Conservation (phyloP, 2,888 invertebrate species). For the Bibio marci region DNA sequence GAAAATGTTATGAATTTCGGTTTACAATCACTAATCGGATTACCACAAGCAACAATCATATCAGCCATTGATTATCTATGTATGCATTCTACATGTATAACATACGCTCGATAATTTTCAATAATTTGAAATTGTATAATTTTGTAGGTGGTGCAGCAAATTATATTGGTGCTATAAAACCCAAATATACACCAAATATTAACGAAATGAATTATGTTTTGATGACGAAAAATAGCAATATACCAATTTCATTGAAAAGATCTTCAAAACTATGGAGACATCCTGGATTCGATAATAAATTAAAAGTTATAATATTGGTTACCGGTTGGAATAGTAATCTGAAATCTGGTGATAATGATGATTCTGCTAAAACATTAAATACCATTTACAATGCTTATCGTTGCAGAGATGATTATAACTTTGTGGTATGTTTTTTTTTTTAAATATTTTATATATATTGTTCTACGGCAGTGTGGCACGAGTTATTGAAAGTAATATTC, state of each 20-base stretch:
- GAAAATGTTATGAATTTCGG: conserved; percentile 5
- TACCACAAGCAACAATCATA: conserved; percentile 3
- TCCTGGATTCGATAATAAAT: conserved; percentile 2
- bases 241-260: conserved; percentile 4
- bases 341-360: background rate
- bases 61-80: conserved; percentile 3
- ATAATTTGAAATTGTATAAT: no score
- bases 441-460: no score
- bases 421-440: no score
- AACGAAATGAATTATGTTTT: conserved; percentile 5
- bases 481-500: no score
- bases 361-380: no score
- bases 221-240: conserved; percentile 1
- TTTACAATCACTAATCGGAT: conserved; percentile 7
- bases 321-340: conserved; percentile 5
- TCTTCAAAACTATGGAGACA: conserved; percentile 2
- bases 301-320: conserved; percentile 4
- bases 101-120: no score
- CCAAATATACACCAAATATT: background rate
- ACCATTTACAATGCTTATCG: conserved; percentile 2
- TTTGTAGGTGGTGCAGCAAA: no score
- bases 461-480: no score
- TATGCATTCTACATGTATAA: background rate
- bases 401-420: background rate
- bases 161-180: no score